Base-by-base conservation (phyloP, 2,113 vertebrate genomes). In the Melanostigma gelatinosum region DNA sequence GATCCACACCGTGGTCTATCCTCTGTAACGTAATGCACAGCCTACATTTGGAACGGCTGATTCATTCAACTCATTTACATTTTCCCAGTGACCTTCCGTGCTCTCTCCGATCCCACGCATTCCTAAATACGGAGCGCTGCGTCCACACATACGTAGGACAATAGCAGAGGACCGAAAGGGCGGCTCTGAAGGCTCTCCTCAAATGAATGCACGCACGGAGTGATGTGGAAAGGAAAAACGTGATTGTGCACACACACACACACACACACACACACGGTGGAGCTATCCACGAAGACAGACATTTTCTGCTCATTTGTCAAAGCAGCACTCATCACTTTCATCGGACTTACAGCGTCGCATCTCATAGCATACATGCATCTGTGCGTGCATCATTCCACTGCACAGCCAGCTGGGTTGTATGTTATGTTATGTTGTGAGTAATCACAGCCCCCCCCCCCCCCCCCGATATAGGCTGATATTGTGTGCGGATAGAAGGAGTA, bases 31-130 rank as follows among this genome's bases (percentile, higher is more conserved):
- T 85, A 84, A 90, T 78, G 83, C 79, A 82, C 85, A 87, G 82
- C 86, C 89, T 79, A 88, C 86, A 78, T 87, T 90, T 85, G 85
- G 79, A 91, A 69, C 32, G 68, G 84, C 87, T 93, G 91, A 93
- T 91, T 93, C 92, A 91, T 81, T 73, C 78, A 46, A 44, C 89
- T 89, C 85, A 91, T 94, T 92, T 92, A 78, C 91, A 91, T 91
- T 89, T 84, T 91, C 80, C 79, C 79, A 55, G 50, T 86, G 89
- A 93, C 89, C 92, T 93, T 89, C 75, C 65, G 72, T 90, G 89
- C 81, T 86, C 89, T 73, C 75, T 67, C 13, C 79, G 78, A 72
- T 80, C 91, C 91, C 85, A 92, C 90, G 32, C 84, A 62, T 79
- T 88, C 89, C 87, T 93, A 90, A 91, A 93, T 90, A 70, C 91